Base-by-base conservation (phyloP, 2,113 vertebrate genomes). In the Coryphaenoides rupestris region DNA sequence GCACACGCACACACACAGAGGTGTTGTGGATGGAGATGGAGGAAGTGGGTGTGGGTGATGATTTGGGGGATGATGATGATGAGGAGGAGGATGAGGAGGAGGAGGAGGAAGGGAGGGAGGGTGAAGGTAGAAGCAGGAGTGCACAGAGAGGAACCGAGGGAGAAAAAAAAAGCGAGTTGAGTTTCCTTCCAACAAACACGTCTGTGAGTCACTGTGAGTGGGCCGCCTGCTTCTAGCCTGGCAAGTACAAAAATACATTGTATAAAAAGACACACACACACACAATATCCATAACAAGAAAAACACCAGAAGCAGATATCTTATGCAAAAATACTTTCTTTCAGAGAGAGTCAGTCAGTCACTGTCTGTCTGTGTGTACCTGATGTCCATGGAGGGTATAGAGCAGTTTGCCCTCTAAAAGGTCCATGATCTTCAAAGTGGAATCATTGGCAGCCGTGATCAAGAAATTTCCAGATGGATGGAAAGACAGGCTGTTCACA, bases 381-480 rank as follows among this genome's bases (percentile, higher is more conserved):
- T 98, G 95, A 74, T 99, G 97, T 68, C 96, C 94, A 0, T 99
- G 97, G 21, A 99, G 90, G 1, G 97, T 99, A 66, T 95, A 99
- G 19, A 98, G 89, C 21, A 98, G 90, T 64, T 94, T 93, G 68
- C 97, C 97, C 80, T 98, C 95, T 65, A 97, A 77, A 66, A 99
- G 89, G 76, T 99, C 96, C 86, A 98, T 78, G 73, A 99, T 93
- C 89, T 98, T 98, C 82, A 98, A 78, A 26, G 97, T 99, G 33
- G 95, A 98, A 86, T 99, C 97, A 1, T 83, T 95, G 73, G 97
- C 96, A 7, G 94, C 94, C 0, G 95, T 98, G 80, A 98, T 83
- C 68, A 99, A 93, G 85, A 95, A 96, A 81, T 94, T 95, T 66
- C 95, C 97, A 61, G 89, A 90, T 0, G 93, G 92, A 69, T 98